Percentiles rank a stretch among this genome's conserved stretches.
phyloP scores from a whole-genome alignment of 2,113 vertebrate genomes.

The Microtus pennsylvanicus region DNA sequence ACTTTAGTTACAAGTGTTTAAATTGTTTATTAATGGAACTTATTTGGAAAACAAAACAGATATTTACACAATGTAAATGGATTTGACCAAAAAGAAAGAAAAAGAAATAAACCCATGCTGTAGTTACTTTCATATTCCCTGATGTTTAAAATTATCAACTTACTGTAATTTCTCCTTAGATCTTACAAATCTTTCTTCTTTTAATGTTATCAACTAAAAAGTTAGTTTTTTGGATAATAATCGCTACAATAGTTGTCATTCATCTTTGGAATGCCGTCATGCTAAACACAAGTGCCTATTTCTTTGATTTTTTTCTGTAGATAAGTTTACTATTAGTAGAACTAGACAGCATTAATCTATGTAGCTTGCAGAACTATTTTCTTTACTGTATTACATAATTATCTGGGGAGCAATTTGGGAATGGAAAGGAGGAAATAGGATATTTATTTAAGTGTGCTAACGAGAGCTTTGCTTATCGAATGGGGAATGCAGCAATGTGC shows the following conservation, averaged over 20 bases:
- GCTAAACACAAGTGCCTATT: neutral
- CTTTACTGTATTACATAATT: neutral
- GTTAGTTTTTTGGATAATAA: constrained; percentile 31
- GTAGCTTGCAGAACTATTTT: neutral
- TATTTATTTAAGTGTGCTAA: neutral
- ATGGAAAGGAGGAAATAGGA: neutral
- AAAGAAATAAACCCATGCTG: neutral
- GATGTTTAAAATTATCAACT: constrained; percentile 38
- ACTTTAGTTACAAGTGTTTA: neutral
- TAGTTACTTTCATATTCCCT: constrained; percentile 25
- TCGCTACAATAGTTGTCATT: neutral
- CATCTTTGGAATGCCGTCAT: neutral
- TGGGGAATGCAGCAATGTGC: neutral
- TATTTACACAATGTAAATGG: neutral
- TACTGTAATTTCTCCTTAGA: neutral
- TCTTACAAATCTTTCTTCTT: neutral
- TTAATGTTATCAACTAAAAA: neutral
- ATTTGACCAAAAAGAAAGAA: constrained; percentile 6
- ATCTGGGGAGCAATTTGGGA: neutral
- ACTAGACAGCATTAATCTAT: neutral
- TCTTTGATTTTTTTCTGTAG: neutral
- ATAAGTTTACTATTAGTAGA: neutral
- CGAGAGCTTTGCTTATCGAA: fast-evolving
- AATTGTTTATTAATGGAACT: neutral
- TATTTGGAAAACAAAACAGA: constrained; percentile 12